Conservation (phyloP, 2,113 vertebrate species). For the Ictalurus furcatus region DNA sequence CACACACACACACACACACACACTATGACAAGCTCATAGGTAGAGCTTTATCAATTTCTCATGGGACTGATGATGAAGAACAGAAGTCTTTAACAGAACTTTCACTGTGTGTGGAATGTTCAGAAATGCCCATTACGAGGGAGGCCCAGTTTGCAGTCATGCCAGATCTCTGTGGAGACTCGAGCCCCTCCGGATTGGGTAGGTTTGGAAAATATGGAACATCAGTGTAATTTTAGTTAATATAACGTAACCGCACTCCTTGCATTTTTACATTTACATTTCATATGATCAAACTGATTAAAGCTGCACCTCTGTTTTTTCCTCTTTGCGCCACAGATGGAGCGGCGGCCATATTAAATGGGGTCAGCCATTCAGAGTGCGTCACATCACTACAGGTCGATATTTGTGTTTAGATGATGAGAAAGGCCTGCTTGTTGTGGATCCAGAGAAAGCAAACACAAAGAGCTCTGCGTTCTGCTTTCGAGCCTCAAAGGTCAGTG, state of each 20-base stretch:
- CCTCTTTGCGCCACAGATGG: constrained; percentile 72
- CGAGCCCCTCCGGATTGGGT: constrained; percentile 88
- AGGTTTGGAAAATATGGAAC: constrained; percentile 10
- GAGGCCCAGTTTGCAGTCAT: constrained; percentile 85
- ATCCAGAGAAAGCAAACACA: constrained; percentile 83
- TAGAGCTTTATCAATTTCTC: background rate
- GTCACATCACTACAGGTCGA: constrained; percentile 87
- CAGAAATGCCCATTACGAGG: constrained; percentile 88
- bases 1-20: background rate
- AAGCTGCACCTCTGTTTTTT: background rate
- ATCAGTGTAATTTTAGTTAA: background rate
- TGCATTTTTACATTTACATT: background rate
- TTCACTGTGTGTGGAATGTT: constrained; percentile 26
- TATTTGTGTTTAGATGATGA: constrained; percentile 87
- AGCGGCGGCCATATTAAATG: constrained; percentile 89
- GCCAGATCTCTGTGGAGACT: constrained; percentile 91
- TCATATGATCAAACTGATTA: background rate
- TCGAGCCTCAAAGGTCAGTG: constrained; percentile 83
- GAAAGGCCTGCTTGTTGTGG: constrained; percentile 84
- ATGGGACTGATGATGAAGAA: background rate
- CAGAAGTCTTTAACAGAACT: background rate
- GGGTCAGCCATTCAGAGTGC: constrained; percentile 87
- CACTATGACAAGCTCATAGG: background rate
- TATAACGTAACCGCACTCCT: background rate
- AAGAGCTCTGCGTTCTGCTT: constrained; percentile 89